A percentile compares a stretch with the other conserved stretches of the same genome.
Evolutionary conservation across 1,140 invertebrate genomes (phyloP).

Genomic region (Nephotettix cincticeps): DNA sequence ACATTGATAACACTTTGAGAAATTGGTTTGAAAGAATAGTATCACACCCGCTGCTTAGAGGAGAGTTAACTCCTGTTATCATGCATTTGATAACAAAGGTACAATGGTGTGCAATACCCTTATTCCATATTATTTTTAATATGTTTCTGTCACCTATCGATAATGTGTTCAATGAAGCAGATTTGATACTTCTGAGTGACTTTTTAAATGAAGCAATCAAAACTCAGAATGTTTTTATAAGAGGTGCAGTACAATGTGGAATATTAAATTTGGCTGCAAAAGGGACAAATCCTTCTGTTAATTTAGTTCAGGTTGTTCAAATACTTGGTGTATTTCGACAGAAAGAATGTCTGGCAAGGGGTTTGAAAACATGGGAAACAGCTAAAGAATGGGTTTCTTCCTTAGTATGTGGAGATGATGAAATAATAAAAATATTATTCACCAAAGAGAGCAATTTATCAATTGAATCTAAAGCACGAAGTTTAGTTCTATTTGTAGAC

Average conservation of each 20-base stretch:
- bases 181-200: conserved; percentile 28
- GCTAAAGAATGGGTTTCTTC: conserved; percentile 32
- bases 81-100: neutral
- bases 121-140: neutral
- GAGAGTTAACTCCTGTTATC: neutral
- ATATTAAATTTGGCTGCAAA: conserved; percentile 34
- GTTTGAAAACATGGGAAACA: conserved; percentile 30
- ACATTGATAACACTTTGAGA: neutral
- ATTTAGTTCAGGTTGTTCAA: conserved; percentile 17
- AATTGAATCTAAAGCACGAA: neutral
- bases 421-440: neutral
- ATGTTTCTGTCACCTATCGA: neutral
- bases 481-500: conserved; percentile 9
- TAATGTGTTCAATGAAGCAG: conserved; percentile 15
- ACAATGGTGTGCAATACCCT: conserved; percentile 3
- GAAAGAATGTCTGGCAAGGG: conserved; percentile 36
- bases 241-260: conserved; percentile 39
- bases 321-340: conserved; percentile 32
- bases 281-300: conserved; percentile 20
- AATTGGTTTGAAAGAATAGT: neutral
- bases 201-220: conserved; percentile 35
- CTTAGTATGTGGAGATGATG: neutral
- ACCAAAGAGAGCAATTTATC: neutral
- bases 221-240: conserved; percentile 39
- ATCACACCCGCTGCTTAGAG: neutral